Conservation (phyloP, 2,113 vertebrate genomes). For the Pelmatolapia mariae region DNA sequence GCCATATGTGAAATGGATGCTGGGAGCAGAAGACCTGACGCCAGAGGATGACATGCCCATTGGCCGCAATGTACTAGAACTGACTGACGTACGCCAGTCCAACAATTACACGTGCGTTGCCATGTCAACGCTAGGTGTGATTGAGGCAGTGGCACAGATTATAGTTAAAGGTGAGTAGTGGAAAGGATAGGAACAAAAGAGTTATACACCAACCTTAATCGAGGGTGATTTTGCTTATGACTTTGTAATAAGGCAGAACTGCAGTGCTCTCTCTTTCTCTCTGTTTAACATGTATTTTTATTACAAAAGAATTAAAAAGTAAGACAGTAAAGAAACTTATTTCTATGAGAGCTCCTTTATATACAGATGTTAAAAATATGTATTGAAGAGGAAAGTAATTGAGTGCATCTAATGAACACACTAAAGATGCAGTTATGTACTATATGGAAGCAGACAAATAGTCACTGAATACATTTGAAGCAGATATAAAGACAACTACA, state of each 20-base stretch:
- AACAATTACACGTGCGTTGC: constrained; percentile 99
- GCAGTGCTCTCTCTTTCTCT: not conserved
- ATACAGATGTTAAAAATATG: not conserved
- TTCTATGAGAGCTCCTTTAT: not conserved
- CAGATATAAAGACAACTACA: not conserved
- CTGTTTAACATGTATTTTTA: not conserved
- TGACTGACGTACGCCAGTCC: constrained; percentile 95
- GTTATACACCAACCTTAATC: not conserved
- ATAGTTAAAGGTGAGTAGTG: constrained; percentile 87
- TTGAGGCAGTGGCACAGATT: constrained; percentile 96
- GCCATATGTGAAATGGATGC: constrained; percentile 99
- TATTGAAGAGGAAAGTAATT: not conserved
- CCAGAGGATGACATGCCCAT: constrained; percentile 99
- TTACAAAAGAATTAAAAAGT: not conserved
- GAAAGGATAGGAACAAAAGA: not conserved
- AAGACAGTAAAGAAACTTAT: not conserved
- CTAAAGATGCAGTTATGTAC: not conserved
- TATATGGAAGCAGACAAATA: not conserved
- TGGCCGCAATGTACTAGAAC: constrained; percentile 93
- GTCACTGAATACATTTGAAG: not conserved
- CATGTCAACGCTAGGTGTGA: constrained; percentile 97
- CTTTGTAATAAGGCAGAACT: not conserved
- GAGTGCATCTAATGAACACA: not conserved
- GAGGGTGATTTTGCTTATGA: not conserved
- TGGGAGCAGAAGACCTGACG: constrained; percentile 95